Percentiles rank a stretch among this genome's conserved stretches.
phyloP scores from a whole-genome alignment of 1,140 invertebrate genomes.

The Formica selysi region DNA sequence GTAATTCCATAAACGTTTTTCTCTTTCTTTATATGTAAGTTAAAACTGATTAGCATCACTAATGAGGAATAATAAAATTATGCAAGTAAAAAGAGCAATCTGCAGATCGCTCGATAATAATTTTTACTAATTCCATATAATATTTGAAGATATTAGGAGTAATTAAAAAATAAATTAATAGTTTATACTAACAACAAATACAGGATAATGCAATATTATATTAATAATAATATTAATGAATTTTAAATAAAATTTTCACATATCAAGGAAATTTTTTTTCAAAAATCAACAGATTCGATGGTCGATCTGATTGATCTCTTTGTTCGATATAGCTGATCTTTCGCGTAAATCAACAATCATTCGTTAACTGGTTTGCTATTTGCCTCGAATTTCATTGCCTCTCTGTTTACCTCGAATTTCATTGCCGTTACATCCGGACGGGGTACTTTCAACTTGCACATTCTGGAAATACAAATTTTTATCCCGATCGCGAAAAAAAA shows the following conservation, averaged over 20 bases:
- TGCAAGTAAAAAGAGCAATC: neutral
- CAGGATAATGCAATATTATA: neutral
- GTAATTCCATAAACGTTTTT: conserved; percentile 40
- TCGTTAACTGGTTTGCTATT: conserved; percentile 27
- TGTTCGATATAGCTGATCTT: neutral
- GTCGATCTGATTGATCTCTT: too few species aligned
- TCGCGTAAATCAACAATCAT: conserved; percentile 11
- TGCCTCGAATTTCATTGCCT: neutral
- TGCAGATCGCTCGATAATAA: neutral
- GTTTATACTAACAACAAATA: neutral
- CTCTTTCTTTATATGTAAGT: neutral
- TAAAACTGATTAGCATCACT: neutral
- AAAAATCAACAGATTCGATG: neutral
- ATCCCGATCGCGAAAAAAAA: conserved; percentile 18
- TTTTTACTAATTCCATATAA: neutral
- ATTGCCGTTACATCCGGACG: neutral
- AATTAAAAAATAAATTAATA: conserved; percentile 3
- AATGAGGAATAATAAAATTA: neutral
- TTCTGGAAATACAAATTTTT: conserved; percentile 16
- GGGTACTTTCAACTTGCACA: neutral
- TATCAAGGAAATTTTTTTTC: neutral
- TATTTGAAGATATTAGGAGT: neutral
- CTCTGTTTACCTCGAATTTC: neutral
- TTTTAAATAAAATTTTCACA: neutral
- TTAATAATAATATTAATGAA: neutral